These are phyloP conservation scores for Cynaeus angustus DNA, from an alignment of 2,888 invertebrate genomes.

Conservation along the genomic window DNA sequence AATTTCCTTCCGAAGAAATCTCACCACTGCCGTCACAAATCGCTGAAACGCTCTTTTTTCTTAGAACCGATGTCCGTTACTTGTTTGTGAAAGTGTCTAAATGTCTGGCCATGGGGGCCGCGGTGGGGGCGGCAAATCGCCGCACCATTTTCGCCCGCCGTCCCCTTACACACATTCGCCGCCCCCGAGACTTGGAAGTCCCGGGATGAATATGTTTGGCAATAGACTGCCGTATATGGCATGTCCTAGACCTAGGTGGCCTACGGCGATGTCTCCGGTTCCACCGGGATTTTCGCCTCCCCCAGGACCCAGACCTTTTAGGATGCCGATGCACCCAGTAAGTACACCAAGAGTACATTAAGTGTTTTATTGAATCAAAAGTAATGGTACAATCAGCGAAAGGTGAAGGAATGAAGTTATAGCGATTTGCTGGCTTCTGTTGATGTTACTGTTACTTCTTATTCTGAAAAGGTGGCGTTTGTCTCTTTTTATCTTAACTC, in stretches of 20 bases:
- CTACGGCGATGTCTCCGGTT: constrained; percentile 73
- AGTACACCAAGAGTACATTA: constrained; percentile 54
- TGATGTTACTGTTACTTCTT: no score
- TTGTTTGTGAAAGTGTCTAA: constrained; percentile 36
- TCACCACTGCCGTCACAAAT: background rate
- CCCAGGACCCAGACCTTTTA: constrained; percentile 70
- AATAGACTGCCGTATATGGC: constrained; percentile 75
- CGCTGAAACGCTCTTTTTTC: constrained; percentile 39
- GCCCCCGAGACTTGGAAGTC: constrained; percentile 77
- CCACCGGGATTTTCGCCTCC: constrained; percentile 73
- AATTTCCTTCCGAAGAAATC: background rate
- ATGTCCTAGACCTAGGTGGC: constrained; percentile 81
- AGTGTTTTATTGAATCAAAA: no score
- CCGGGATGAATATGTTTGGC: constrained; percentile 70
- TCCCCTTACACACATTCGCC: constrained; percentile 86
- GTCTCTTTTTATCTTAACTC: constrained; percentile 11
- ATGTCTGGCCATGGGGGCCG: constrained; percentile 60
- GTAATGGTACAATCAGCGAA: no score
- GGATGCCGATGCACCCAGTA: constrained; percentile 70
- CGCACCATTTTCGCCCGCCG: constrained; percentile 81
- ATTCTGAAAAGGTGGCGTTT: background rate
- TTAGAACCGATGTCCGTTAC: constrained; percentile 59
- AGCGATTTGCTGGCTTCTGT: no score
- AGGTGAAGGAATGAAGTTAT: no score
- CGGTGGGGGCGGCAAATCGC: constrained; percentile 73